These are phyloP conservation scores for Clarias magur DNA, from an alignment of 2,113 vertebrate genomes.

Conservation along the genomic window DNA sequence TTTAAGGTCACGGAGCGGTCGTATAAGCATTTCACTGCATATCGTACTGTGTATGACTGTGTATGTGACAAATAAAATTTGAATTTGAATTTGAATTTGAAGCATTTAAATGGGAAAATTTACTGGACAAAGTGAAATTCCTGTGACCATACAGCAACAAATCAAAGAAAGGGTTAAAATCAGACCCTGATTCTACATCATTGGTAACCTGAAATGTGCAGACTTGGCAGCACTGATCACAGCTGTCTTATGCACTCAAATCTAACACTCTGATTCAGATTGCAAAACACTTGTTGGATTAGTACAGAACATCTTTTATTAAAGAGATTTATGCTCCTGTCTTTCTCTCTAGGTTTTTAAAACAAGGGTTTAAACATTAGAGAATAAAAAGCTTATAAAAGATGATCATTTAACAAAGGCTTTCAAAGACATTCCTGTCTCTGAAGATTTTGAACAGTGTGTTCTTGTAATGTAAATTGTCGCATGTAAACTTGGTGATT, in stretches of 20 bases:
- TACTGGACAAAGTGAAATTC: too few relatives aligned
- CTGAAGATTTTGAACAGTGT: background rate
- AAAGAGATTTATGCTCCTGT: background rate
- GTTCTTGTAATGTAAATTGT: background rate
- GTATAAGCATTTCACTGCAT: too few relatives aligned
- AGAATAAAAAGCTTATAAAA: background rate
- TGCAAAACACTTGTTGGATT: background rate
- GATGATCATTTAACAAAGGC: background rate
- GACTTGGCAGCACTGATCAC: background rate
- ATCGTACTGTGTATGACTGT: too few relatives aligned
- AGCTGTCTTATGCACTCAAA: background rate
- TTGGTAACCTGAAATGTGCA: background rate
- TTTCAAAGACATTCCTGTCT: background rate
- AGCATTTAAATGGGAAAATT: too few relatives aligned
- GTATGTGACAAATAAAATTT: too few relatives aligned
- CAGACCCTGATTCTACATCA: background rate
- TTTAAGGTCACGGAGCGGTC: too few relatives aligned
- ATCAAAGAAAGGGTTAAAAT: background rate
- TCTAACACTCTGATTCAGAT: background rate
- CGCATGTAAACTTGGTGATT: background rate
- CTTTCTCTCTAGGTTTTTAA: background rate
- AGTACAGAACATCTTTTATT: background rate
- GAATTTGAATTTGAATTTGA: too few relatives aligned
- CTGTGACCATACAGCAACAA: too few relatives aligned
- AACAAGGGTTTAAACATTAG: background rate